Conservation (phyloP, 1,140 invertebrate species). For the Euborellia annulipes region DNA sequence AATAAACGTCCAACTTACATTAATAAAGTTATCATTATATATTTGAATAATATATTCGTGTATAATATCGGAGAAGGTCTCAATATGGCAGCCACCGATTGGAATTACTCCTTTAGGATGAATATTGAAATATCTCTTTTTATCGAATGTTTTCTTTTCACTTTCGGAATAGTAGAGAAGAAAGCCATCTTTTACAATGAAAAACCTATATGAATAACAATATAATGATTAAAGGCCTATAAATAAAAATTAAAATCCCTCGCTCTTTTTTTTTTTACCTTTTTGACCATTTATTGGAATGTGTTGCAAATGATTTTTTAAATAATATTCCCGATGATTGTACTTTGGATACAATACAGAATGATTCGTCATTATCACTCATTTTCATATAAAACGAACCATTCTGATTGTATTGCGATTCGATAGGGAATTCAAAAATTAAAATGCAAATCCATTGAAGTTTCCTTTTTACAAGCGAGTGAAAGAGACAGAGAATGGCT, state of each 20-base stretch:
- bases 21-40: conserved; percentile 8
- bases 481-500: too few relatives aligned
- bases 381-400: conserved; percentile 7
- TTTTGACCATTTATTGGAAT: conserved; percentile 13
- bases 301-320: conserved; percentile 11
- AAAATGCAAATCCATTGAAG: not conserved
- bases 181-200: conserved; percentile 12
- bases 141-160: conserved; percentile 10
- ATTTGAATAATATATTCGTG: conserved; percentile 10
- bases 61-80: conserved; percentile 4
- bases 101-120: conserved; percentile 12
- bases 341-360: conserved; percentile 10
- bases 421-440: not conserved
- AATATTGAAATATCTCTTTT: conserved; percentile 11
- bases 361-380: conserved; percentile 9
- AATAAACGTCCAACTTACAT: conserved; percentile 7
- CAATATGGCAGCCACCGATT: conserved; percentile 10
- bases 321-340: conserved; percentile 9
- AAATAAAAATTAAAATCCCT: not conserved
- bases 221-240: not conserved
- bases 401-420: not conserved
- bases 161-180: conserved; percentile 11
- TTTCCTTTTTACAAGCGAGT: not conserved
- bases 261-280: conserved; percentile 6
- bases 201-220: conserved; percentile 8